A percentile compares a stretch with the other conserved stretches of the same genome.
Conservation (phyloP, 2,888 invertebrate species). For the Pecten maximus region DNA sequence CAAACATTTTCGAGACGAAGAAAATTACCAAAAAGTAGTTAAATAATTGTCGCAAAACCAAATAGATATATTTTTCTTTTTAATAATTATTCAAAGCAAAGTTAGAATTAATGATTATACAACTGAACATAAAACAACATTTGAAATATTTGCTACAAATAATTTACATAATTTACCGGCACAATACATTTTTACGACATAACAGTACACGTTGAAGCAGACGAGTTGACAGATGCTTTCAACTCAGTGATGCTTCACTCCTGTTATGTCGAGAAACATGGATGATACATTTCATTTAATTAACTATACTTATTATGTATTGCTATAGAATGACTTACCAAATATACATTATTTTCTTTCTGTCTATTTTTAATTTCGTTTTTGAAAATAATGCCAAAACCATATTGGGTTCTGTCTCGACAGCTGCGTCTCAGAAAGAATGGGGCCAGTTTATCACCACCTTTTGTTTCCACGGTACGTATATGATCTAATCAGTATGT, state of each 20-base stretch:
- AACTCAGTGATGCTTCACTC: background rate
- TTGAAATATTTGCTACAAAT: background rate
- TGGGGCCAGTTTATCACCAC: slow-evolving; percentile 77
- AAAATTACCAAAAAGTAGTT: background rate
- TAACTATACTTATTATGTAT: background rate
- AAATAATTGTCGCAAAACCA: no score
- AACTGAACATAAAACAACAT: no score
- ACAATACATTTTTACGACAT: background rate
- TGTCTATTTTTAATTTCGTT: background rate
- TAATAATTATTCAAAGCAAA: no score
- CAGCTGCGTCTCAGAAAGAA: slow-evolving; percentile 62
- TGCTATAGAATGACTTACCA: background rate
- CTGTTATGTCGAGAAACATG: background rate
- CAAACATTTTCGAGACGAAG: background rate
- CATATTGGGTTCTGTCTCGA: slow-evolving; percentile 69
- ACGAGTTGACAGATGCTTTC: background rate
- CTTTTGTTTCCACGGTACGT: slow-evolving; percentile 78
- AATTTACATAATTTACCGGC: background rate
- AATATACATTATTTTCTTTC: background rate
- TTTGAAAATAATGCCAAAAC: slow-evolving; percentile 62
- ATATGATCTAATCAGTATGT: background rate
- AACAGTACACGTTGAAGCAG: slow-evolving; percentile 26
- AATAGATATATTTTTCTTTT: no score
- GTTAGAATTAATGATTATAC: no score
- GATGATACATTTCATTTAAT: background rate